Evolutionary conservation across 2,797 vertebrate genomes (phyloP).

Genomic region (Apogon talboti): DNA sequence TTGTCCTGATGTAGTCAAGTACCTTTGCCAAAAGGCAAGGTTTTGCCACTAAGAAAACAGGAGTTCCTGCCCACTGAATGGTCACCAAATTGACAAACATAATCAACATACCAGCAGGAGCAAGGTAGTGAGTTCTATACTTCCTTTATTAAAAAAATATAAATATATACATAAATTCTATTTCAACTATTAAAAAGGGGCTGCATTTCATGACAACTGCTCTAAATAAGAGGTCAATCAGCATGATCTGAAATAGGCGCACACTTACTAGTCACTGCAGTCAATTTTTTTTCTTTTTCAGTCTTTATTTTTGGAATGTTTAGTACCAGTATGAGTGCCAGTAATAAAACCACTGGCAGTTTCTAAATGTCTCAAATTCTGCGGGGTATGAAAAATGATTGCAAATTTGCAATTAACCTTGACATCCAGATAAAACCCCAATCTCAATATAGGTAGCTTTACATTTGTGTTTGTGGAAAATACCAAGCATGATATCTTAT

Average conservation of each 20-base stretch:
- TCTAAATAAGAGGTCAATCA: conserved; percentile 89
- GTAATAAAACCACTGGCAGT: conserved; percentile 81
- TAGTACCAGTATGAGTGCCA: conserved; percentile 86
- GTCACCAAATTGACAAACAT: conserved; percentile 87
- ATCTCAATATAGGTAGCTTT: conserved; percentile 84
- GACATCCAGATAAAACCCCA: conserved; percentile 87
- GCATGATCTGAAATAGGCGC: conserved; percentile 87
- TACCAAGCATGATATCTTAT: conserved; percentile 78
- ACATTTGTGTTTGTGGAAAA: conserved; percentile 82
- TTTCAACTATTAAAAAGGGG: conserved; percentile 91
- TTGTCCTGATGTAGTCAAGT: conserved; percentile 85
- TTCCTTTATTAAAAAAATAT: conserved; percentile 92
- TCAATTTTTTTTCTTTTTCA: conserved; percentile 82
- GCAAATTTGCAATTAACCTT: conserved; percentile 85
- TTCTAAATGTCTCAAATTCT: conserved; percentile 84
- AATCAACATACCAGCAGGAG: conserved; percentile 90
- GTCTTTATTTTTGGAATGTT: conserved; percentile 89
- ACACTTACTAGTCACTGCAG: conserved; percentile 87
- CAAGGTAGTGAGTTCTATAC: conserved; percentile 90
- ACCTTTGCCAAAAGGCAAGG: conserved; percentile 82
- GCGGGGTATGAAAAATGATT: conserved; percentile 85
- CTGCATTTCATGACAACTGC: conserved; percentile 88
- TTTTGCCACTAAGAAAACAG: conserved; percentile 84
- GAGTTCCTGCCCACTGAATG: conserved; percentile 85
- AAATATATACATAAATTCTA: conserved; percentile 92